phyloP scores from a whole-genome alignment of 2,888 invertebrate species.

The Scaptomyza reducta region DNA sequence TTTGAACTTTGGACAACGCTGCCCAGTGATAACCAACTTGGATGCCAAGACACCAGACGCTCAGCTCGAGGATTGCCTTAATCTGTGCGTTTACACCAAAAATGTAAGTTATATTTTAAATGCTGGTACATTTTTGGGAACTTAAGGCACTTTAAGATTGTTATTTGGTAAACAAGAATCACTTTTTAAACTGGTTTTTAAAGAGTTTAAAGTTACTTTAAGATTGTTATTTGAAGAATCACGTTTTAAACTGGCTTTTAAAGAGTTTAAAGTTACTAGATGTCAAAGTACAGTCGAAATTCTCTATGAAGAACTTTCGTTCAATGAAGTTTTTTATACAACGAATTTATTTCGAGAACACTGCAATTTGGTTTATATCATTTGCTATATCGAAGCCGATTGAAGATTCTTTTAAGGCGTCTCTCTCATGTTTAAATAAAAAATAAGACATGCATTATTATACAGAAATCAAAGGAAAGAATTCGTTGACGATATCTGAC shows the following conservation, averaged over 20 bases:
- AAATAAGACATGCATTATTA: neutral
- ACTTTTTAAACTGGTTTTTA: neutral
- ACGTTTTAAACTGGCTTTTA: neutral
- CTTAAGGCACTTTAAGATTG: neutral
- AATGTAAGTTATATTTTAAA: constrained; percentile 75
- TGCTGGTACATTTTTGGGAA: too few species aligned
- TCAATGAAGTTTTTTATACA: too few species aligned
- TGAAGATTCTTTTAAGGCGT: too few species aligned
- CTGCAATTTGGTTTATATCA: too few species aligned
- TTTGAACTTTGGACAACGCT: constrained; percentile 77
- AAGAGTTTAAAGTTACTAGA: neutral
- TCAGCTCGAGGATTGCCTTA: constrained; percentile 83
- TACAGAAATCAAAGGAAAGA: neutral
- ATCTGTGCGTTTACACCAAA: constrained; percentile 82
- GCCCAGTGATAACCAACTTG: constrained; percentile 79
- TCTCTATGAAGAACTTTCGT: too few species aligned
- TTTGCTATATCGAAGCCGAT: too few species aligned
- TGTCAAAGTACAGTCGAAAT: too few species aligned
- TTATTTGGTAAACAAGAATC: too few species aligned
- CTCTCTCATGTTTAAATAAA: neutral
- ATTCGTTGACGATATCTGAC: too few species aligned
- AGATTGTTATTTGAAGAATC: neutral
- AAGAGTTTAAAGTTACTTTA: neutral
- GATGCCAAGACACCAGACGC: constrained; percentile 47
- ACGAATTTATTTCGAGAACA: too few species aligned